phyloP scores from a whole-genome alignment of 1,140 invertebrate genomes.

The Saccostrea cuccullata region DNA sequence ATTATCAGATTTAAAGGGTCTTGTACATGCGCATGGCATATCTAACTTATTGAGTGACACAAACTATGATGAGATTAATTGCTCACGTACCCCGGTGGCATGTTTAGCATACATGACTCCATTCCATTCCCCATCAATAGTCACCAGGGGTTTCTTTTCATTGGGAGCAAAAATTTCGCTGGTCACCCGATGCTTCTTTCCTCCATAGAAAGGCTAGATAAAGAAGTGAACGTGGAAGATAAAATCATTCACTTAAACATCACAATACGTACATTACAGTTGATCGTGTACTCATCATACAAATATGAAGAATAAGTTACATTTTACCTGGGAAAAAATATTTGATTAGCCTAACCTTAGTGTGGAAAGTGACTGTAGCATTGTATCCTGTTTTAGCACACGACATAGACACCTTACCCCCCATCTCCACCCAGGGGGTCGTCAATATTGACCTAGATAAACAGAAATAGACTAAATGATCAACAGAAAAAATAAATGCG shows the following conservation, averaged over 20 bases:
- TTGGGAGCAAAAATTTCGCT: slow-evolving; percentile 81
- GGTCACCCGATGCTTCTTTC: slow-evolving; percentile 79
- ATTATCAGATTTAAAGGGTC: no score
- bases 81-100: slow-evolving; percentile 82
- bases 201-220: slow-evolving; percentile 80
- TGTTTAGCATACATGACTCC: slow-evolving; percentile 94
- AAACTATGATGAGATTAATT: not conserved
- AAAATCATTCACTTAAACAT: not conserved
- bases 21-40: no score
- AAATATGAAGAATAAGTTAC: not conserved
- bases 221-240: not conserved
- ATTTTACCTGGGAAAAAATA: no score
- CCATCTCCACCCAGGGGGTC: slow-evolving; percentile 81
- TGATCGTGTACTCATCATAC: not conserved
- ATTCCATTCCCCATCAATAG: slow-evolving; percentile 96
- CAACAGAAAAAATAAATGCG: no score
- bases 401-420: slow-evolving; percentile 77
- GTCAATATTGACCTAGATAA: slow-evolving; percentile 79
- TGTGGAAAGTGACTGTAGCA: slow-evolving; percentile 80
- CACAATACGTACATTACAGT: not conserved
- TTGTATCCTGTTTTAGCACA: slow-evolving; percentile 81
- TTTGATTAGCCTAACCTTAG: slow-evolving; percentile 74
- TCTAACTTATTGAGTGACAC: no score
- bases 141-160: slow-evolving; percentile 93
- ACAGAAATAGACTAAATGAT: not conserved